Evolutionary conservation across 2,797 vertebrate genomes (phyloP).

Genomic region (Nyctalus aviator): DNA sequence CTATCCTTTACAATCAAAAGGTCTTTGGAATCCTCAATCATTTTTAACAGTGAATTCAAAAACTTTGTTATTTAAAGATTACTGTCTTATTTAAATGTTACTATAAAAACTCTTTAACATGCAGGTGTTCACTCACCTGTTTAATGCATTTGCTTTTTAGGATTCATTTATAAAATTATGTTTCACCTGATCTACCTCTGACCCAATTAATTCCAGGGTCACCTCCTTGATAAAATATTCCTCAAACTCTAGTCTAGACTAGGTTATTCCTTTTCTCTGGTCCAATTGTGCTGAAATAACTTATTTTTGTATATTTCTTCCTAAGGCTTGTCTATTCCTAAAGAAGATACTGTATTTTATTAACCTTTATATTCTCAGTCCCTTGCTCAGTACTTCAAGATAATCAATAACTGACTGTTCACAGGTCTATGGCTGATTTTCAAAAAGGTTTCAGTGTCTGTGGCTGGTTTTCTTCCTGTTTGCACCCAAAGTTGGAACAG

Average conservation of each 20-base stretch:
- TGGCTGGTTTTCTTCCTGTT: not conserved
- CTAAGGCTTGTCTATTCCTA: not conserved
- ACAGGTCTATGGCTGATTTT: not conserved
- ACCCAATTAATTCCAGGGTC: not conserved
- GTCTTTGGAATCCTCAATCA: not conserved
- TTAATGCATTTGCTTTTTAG: not conserved
- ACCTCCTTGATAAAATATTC: not conserved
- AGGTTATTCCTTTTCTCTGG: not conserved
- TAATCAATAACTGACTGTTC: not conserved
- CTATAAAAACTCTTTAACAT: not conserved
- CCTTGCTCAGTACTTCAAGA: not conserved
- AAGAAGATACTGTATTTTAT: not conserved
- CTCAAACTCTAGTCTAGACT: not conserved
- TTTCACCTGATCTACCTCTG: not conserved
- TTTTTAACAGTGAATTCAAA: not conserved
- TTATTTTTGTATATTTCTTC: not conserved
- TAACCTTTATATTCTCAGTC: not conserved
- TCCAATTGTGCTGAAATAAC: not conserved
- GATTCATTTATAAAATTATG: not conserved
- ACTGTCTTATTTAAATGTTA: not conserved
- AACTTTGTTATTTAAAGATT: not conserved
- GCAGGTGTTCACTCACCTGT: not conserved
- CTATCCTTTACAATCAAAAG: not conserved
- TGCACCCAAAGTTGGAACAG: not conserved
- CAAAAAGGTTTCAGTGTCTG: not conserved